Percentiles rank a stretch among this genome's conserved stretches.
Evolutionary conservation across 2,113 vertebrate genomes (phyloP).

Genomic region (Coryphaenoides rupestris): DNA sequence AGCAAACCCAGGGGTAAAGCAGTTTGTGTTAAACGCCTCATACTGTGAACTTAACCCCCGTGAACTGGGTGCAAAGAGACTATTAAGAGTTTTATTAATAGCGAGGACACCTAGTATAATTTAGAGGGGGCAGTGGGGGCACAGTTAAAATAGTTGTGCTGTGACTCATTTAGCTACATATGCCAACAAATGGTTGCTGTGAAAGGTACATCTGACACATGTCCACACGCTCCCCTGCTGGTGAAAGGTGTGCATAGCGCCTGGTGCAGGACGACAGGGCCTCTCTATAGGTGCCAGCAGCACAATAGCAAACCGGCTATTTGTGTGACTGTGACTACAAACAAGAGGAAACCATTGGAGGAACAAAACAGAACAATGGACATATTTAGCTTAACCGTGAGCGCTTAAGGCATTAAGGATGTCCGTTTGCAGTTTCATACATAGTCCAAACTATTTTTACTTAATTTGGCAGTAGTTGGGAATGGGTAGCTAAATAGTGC

Average conservation of each 20-base stretch:
- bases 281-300: background rate
- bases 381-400: no score
- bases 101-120: background rate
- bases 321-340: no score
- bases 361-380: no score
- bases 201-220: constrained; percentile 11
- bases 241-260: background rate
- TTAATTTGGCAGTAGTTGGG: no score
- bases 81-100: background rate
- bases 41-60: background rate
- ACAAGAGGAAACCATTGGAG: no score
- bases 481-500: no score
- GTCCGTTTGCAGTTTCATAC: no score
- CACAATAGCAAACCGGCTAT: background rate
- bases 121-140: constrained; percentile 2
- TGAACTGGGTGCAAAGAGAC: background rate
- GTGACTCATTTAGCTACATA: constrained; percentile 10
- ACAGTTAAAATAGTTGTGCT: constrained; percentile 1
- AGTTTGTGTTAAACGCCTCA: background rate
- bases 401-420: no score
- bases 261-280: constrained; percentile 13
- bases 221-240: constrained; percentile 17
- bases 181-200: background rate
- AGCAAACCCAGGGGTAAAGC: background rate
- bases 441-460: no score